Base-by-base conservation (phyloP, 2,113 vertebrate species). In the Paralichthys olivaceus region DNA sequence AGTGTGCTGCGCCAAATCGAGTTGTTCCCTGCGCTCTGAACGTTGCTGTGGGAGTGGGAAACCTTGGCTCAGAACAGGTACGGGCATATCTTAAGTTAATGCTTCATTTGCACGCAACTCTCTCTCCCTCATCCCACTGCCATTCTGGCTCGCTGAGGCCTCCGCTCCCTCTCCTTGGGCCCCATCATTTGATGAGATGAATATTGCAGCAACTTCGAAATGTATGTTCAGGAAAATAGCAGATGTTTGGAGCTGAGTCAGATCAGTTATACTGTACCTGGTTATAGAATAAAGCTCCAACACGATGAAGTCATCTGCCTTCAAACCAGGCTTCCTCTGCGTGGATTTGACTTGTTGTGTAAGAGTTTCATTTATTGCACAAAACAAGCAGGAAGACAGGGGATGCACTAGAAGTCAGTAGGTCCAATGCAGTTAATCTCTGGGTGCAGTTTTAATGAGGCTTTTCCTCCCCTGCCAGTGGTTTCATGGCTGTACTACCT, bases 71-170 rank as follows among this genome's bases (percentile, higher is more conserved):
- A 3, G 69, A 71, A 77, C 72, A 68, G 86, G 84, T 86, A 83
- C 4, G 85, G 86, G 90, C 81, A 89, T 84, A 90, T 91, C 86
- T 90, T 72, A 68, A 85, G 79, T 79, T 84, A 91, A 93, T 91
- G 88, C 81, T 90, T 90, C 74, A 85, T 90, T 91, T 92, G 90
- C 92, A 94, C 90, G 91, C 89, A 91, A 84, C 12, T 11, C 69
- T 63, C 74, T 78, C 75, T 85, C 78, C 84, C 79, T 84, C 84
- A 72, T 74, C 75, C 79, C 81, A 14, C 75, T 83, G 83, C 87
- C 84, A 85, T 87, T 90, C 89, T 92, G 90, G 87, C 89, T 87
- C 32, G 0, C 70, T 69, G 77, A 84, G 54, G 74, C 76, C 71
- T 76, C 70, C 22, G 51, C 83, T 77, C 84, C 84, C 79, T 80